phyloP scores from a whole-genome alignment of 2,888 invertebrate genomes.

The Nineta flava region DNA sequence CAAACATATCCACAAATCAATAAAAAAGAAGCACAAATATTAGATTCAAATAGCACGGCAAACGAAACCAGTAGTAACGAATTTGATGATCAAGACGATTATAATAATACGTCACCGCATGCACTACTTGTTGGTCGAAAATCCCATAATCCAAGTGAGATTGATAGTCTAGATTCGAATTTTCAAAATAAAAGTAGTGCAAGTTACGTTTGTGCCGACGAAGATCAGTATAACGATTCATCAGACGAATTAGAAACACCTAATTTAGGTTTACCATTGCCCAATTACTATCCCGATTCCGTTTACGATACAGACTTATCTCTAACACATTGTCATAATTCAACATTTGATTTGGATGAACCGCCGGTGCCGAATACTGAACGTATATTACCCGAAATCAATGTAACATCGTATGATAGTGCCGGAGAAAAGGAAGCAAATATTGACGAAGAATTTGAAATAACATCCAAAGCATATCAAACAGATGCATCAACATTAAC shows the following conservation, averaged over 20 bases:
- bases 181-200: constrained; percentile 37
- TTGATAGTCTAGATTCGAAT: constrained; percentile 40
- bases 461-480: neutral
- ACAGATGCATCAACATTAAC: neutral
- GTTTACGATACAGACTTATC: constrained; percentile 33
- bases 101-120: constrained; percentile 8
- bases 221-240: constrained; percentile 25
- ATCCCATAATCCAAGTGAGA: constrained; percentile 31
- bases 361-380: constrained; percentile 11
- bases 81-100: constrained; percentile 8
- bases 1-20: constrained; percentile 5
- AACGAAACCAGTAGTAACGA: constrained; percentile 7
- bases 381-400: constrained; percentile 25
- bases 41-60: constrained; percentile 9
- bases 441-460: constrained; percentile 4
- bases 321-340: constrained; percentile 31
- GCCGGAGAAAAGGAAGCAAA: constrained; percentile 9
- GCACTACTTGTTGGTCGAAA: constrained; percentile 6
- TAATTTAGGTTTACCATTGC: constrained; percentile 21
- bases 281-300: constrained; percentile 28
- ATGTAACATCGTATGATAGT: constrained; percentile 16
- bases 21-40: neutral
- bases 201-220: constrained; percentile 17
- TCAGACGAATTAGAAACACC: constrained; percentile 28
- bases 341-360: constrained; percentile 21